These are phyloP conservation scores for Brachionus asplanchnoidis DNA, from an alignment of 1,140 invertebrate species.

Conservation along the genomic window DNA sequence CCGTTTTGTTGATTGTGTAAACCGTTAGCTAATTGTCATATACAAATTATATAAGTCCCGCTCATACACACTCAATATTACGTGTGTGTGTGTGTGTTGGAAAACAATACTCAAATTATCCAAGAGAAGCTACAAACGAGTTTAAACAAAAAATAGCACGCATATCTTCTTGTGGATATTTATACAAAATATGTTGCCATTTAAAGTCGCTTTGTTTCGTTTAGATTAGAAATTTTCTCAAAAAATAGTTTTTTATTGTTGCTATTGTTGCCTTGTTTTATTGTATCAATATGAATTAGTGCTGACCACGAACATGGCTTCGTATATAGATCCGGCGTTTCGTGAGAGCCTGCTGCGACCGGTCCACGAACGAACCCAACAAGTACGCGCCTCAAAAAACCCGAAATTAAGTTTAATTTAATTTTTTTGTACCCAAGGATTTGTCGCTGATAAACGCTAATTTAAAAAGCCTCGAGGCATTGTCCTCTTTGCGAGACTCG, in stretches of 20 bases:
- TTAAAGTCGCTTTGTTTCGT: neutral
- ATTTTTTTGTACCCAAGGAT: slow-evolving; percentile 60
- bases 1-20: neutral
- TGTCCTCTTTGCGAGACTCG: slow-evolving; percentile 67
- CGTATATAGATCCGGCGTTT: slow-evolving; percentile 38
- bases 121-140: neutral
- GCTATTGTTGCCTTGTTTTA: neutral
- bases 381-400: neutral
- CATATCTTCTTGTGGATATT: slow-evolving; percentile 25
- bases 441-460: slow-evolving; percentile 71
- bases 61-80: neutral
- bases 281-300: neutral
- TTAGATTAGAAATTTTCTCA: neutral
- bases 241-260: neutral
- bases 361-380: neutral
- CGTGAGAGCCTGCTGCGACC: slow-evolving; percentile 2
- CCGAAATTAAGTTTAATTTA: neutral
- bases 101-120: neutral
- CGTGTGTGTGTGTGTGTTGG: neutral
- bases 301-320: slow-evolving; percentile 15
- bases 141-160: slow-evolving; percentile 18
- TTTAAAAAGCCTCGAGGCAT: slow-evolving; percentile 68
- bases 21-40: slow-evolving; percentile 21
- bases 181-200: slow-evolving; percentile 32
- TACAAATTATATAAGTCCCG: neutral